Evolutionary conservation across 2,797 vertebrate species (phyloP).

Genomic region (Myripristis murdjan): DNA sequence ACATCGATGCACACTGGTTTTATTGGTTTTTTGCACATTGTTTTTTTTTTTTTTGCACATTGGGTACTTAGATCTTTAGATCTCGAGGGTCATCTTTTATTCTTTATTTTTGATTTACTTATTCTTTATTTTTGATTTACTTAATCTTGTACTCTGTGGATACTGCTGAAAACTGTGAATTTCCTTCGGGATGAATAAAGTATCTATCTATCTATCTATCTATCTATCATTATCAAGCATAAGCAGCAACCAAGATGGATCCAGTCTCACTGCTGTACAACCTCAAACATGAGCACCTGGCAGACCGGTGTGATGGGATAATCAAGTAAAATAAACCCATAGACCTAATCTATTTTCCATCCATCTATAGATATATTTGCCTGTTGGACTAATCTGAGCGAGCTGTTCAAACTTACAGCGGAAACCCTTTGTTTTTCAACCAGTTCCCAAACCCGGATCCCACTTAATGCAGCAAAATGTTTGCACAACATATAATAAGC

Average conservation of each 20-base stretch:
- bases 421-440: conserved; percentile 5
- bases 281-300: background rate
- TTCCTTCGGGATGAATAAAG: too few species aligned
- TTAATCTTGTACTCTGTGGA: too few species aligned
- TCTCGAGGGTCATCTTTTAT: too few species aligned
- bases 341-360: background rate
- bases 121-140: too few species aligned
- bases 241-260: background rate
- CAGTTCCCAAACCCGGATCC: background rate
- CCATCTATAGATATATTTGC: background rate
- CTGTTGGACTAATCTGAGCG: background rate
- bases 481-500: background rate
- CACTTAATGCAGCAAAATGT: background rate
- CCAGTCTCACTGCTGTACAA: background rate
- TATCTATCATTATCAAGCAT: background rate
- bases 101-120: too few species aligned
- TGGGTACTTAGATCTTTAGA: too few species aligned
- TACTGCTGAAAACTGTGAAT: too few species aligned
- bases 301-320: conserved; percentile 2
- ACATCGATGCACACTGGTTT: too few species aligned
- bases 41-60: too few species aligned
- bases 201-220: too few species aligned
- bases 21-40: too few species aligned
- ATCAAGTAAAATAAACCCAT: conserved; percentile 14
- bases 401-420: background rate